Evolutionary conservation across 2,113 vertebrate species (phyloP), one percentile per base, ranked within the genome.

Genomic region (Apus apus): DNA sequence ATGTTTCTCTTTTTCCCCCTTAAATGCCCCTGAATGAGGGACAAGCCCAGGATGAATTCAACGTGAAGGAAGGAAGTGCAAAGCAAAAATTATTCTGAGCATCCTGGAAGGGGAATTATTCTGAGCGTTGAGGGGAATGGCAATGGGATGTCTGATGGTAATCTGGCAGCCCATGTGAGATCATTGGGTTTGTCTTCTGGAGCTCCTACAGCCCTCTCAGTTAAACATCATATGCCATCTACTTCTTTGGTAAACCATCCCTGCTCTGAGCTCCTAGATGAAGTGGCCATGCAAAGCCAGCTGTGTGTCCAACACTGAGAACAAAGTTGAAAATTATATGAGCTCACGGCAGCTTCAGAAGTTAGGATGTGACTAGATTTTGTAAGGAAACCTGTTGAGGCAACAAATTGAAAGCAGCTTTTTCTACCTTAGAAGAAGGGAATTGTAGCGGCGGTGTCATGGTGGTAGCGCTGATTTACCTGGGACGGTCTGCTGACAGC

Each of bases 151-250:
- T 53, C 65, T 29, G 9, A 46, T 2, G 53, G 29, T 9, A 34
- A 84, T 15, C 22, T 15, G 32, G 14, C 68, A 95, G 30, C 30
- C 40, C 32, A 0, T 0, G 1, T 7, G 46, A 36, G 46, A 13
- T 57, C 13, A 4, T 12, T 57, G 43, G 34, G 23, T 79, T 83
- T 57, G 34, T 26, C n/a, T 62, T 73, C 64, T 80, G 80, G 58
- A 60, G 23, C 48, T 75, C 27, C n/a, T 32, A n/a, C 15, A 53
- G 23, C 25, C 12, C 29, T 0, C 0, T 32, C 26, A 20, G 23
- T 29, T 62, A 20, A 18, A 40, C 8, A 14, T 26, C 5, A 2
- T 11, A 9, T 64, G 0, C 16, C 34, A n/a, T 15, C 5, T 11
- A 0, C 16, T 46, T 38, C 5, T 30, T 16, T 54, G 48, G n/a